Evolutionary conservation across 2,797 vertebrate genomes (phyloP), one percentile per base, ranked within the genome.

Genomic region (Ctenopoma kingsleyae): DNA sequence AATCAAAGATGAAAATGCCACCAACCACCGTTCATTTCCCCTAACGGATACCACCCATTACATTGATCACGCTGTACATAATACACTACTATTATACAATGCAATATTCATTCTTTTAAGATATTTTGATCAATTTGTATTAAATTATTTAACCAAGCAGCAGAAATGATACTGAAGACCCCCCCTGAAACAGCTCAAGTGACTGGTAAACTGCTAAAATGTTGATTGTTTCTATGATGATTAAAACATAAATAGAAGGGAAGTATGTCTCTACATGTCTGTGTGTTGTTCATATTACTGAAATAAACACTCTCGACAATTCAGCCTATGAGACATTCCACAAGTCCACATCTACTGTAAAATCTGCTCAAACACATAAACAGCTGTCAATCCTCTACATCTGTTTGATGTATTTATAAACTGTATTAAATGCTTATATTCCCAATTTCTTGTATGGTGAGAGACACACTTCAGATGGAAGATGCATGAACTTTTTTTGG

Each of bases 341-440:
- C 3, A 5, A 11, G 38, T 40, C 38, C 38, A 40, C 38, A 40
- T 40, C 38, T 40, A 40, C 12, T 15, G 38, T 40, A 13, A 40
- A 40, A 16, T 40, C 38, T 40, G 15, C 38, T 40, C 38, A 15
- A 4, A 40, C 8, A 10, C 17, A 40, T 32, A 23, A 43, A 43
- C 16, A 27, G 30, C 20, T 0, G 10, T 46, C 38, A 40, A 23
- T 43, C 22, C 4, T 1, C 5, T 8, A 9, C 5, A 13, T 43
- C 13, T 16, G 8, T 40, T 12, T 22, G 19, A 52, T 50, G 9
- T 30, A 38, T 65, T 46, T 35, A 35, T 51, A 22, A 20, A 3
- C 13, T 60, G n/a, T 23, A 48, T 54, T 49, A 55, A 55, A 19
- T 4, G 11, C n/a, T 67, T 15, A 51, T 30, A 57, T 73, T 72